phyloP scores from a whole-genome alignment of 2,888 invertebrate genomes.

The Lasioglossum vierecki region DNA sequence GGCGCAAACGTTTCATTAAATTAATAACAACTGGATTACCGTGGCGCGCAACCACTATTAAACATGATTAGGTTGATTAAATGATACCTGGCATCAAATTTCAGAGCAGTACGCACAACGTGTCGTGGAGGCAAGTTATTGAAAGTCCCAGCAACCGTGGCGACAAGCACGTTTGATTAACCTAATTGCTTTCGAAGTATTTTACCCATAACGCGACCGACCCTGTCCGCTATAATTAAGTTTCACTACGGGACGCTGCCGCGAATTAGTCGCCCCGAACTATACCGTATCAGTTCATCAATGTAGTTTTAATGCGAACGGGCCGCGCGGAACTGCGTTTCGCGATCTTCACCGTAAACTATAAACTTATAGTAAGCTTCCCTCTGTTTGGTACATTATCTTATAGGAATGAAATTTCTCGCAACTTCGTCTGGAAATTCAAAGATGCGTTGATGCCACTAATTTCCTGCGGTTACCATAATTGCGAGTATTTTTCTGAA shows the following conservation, averaged over 20 bases:
- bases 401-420: no score
- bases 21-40: constrained; percentile 30
- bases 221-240: constrained; percentile 24
- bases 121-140: constrained; percentile 35
- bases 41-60: constrained; percentile 12
- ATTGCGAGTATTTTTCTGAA: neutral
- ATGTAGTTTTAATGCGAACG: neutral
- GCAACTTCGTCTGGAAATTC: no score
- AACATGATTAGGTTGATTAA: constrained; percentile 48
- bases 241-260: neutral
- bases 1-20: constrained; percentile 22
- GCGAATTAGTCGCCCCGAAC: neutral
- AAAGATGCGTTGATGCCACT: no score
- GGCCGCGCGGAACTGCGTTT: neutral
- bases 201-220: constrained; percentile 23
- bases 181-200: constrained; percentile 39
- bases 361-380: neutral
- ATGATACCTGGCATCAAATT: constrained; percentile 17
- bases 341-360: neutral
- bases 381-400: neutral
- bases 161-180: constrained; percentile 36
- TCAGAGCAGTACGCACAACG: constrained; percentile 7
- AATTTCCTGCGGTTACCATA: no score
- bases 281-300: constrained; percentile 1
- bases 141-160: constrained; percentile 33